Conservation (phyloP, 2,888 invertebrate genomes). For the Papilio demoleus region DNA sequence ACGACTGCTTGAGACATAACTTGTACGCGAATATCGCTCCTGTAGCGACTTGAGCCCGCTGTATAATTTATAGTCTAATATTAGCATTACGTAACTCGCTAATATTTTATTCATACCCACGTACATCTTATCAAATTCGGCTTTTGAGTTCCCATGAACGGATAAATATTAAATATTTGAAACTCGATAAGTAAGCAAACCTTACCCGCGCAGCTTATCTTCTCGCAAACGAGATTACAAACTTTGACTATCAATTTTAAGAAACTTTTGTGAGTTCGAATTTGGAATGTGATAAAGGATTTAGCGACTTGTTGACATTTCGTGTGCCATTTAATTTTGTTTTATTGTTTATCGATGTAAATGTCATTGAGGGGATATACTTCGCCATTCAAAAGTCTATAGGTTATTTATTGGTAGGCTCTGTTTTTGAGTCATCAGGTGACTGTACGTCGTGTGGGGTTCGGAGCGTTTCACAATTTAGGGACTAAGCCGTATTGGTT, state of each 20-base stretch:
- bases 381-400: neutral
- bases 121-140: conserved; percentile 46
- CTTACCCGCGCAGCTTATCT: conserved; percentile 63
- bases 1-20: conserved; percentile 34
- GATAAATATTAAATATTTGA: conserved; percentile 60
- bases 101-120: conserved; percentile 40
- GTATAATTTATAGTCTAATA: conserved; percentile 39
- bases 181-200: conserved; percentile 58
- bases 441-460: too few species aligned
- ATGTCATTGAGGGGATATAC: neutral
- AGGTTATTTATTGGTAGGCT: neutral
- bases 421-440: too few species aligned
- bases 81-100: conserved; percentile 40
- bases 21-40: conserved; percentile 30
- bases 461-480: too few species aligned
- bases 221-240: conserved; percentile 61
- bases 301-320: conserved; percentile 49
- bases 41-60: conserved; percentile 34
- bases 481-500: too few species aligned
- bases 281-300: conserved; percentile 57
- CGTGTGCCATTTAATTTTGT: conserved; percentile 33
- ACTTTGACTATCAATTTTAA: conserved; percentile 63
- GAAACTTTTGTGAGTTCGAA: conserved; percentile 58
- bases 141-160: conserved; percentile 49
- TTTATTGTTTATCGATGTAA: conserved; percentile 28